Conservation (phyloP, 2,888 invertebrate genomes). For the Microctonus aethiopoides region DNA sequence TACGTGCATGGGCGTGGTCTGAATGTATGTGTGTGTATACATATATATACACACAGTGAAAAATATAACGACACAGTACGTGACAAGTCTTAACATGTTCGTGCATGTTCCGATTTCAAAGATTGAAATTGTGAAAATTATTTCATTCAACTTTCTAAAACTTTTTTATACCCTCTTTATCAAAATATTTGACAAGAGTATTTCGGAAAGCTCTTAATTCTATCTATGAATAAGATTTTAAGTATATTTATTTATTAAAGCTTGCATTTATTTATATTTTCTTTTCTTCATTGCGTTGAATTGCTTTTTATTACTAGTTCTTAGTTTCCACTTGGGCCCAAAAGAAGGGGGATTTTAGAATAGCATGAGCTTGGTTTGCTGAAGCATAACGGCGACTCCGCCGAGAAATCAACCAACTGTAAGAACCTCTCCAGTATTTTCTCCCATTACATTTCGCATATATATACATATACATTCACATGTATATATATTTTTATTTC, state of each 20-base stretch:
- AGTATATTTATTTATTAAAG: no score
- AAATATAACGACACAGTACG: background rate
- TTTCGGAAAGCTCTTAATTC: background rate
- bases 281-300: background rate
- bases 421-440: slow-evolving; percentile 38
- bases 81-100: background rate
- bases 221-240: no score
- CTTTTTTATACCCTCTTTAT: background rate
- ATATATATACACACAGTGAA: background rate
- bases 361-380: slow-evolving; percentile 29
- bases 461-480: slow-evolving; percentile 11
- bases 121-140: background rate
- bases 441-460: slow-evolving; percentile 41
- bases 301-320: background rate
- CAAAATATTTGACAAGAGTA: background rate
- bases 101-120: background rate
- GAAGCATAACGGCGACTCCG: slow-evolving; percentile 36
- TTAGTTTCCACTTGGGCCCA: slow-evolving; percentile 10
- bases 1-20: slow-evolving; percentile 16
- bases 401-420: slow-evolving; percentile 43
- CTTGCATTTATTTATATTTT: no score
- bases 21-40: no score
- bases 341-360: background rate
- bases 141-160: slow-evolving; percentile 6
- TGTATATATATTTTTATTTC: no score